Base-by-base conservation (phyloP, 2,113 vertebrate genomes). In the Hiodon tergisus region DNA sequence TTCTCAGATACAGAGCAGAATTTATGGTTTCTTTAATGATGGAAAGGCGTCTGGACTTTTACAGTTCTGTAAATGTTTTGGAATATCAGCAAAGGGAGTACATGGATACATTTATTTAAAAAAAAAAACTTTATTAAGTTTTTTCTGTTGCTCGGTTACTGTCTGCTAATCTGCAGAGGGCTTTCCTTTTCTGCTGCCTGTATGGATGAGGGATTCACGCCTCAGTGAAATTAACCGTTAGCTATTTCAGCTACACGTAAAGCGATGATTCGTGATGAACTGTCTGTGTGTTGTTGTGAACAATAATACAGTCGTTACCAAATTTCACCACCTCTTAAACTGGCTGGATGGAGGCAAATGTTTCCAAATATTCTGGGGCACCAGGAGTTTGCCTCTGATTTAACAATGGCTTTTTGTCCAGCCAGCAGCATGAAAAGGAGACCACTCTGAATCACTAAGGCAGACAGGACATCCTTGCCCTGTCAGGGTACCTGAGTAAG, bases 401-500 rank as follows among this genome's bases (percentile, higher is more conserved):
- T 73, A 78, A 79, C 77, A 77, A 83, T 80, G 83, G 80, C 85
- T 88, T 86, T 90, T 83, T 83, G 82, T 86, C 85, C 85, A 83
- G 77, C 81, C 86, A 83, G 88, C 81, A 81, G 79, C 76, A 81
- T 81, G 70, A 78, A 75, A 77, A 72, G 81, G 81, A 86, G 77
- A 75, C 72, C 73, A 79, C 74, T 80, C 77, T 69, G 48, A 57
- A 69, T 78, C 85, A 92, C 88, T 82, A 89, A 95, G 91, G 87
- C 90, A 95, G 93, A 91, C 93, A 96, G 95, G 91, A 94, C 91
- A 90, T 94, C 94, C 93, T 83, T 85, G 93, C 92, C 94, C 93
- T 93, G 92, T 93, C 94, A 69, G 94, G 95, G 94, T 94, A 94
- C 93, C 93, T 94, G 92, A 96, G 95, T 98, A 98, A 98, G 96